Evolutionary conservation across 2,113 vertebrate genomes (phyloP).

Genomic region (Falcunculus frontatus): DNA sequence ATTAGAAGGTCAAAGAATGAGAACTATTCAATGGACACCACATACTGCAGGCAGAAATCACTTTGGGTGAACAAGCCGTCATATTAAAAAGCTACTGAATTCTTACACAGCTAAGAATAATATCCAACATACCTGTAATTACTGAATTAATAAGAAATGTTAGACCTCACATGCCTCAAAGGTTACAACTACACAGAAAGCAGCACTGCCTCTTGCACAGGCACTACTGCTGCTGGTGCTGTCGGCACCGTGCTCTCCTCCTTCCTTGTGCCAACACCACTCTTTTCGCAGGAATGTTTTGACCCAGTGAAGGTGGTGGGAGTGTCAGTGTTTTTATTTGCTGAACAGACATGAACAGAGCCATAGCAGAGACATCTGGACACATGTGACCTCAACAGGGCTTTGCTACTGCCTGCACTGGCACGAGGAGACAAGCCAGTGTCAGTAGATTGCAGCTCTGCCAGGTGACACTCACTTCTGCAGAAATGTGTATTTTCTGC

Average conservation of each 20-base stretch:
- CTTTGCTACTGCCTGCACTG: neutral
- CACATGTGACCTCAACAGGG: neutral
- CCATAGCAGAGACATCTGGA: neutral
- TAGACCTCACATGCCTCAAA: neutral
- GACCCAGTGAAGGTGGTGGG: neutral
- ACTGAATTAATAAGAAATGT: neutral
- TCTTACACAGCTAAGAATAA: neutral
- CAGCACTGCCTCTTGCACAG: neutral
- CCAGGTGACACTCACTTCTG: fast-evolving
- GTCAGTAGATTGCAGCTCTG: neutral
- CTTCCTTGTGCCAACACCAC: neutral
- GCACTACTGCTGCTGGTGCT: neutral
- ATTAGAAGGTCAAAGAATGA: neutral
- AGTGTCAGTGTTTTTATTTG: neutral
- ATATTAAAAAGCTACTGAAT: neutral
- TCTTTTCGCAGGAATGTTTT: neutral
- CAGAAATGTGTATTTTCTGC: neutral
- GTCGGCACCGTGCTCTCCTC: fast-evolving
- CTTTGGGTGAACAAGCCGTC: neutral
- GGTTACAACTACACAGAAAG: neutral
- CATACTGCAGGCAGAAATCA: neutral
- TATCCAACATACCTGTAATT: neutral
- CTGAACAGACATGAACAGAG: neutral
- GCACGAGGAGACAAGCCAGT: neutral
- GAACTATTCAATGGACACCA: neutral